Evolutionary conservation across 2,888 invertebrate species (phyloP), one percentile per base, ranked within the genome.

Genomic region (Euspilapteryx auroguttella): DNA sequence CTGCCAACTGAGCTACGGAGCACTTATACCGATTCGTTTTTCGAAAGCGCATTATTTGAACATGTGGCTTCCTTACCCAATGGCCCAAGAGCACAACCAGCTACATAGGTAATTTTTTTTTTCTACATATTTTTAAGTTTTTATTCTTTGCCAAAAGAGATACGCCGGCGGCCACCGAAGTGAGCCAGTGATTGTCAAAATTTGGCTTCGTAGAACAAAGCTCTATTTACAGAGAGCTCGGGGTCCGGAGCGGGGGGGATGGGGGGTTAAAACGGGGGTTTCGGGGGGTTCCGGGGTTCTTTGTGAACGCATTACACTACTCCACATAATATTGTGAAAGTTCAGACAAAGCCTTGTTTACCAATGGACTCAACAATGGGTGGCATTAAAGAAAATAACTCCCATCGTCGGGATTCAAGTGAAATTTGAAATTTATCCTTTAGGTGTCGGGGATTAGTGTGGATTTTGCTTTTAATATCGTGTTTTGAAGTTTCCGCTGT

Each of bases 171-270:
- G 7, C 22, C 23, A 23, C 10, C 5, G n/a, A 52, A 69, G 69
- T 54, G 62, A 62, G 75, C 73, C 61, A 73, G 73, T 75, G 73
- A 75, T 75, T 76, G 76, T 75, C 75, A 77, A 77, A 77, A 77
- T 77, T 77, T 77, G 76, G 76, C 76, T 76, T 77, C 64, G 55
- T 55, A 65, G 76, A 73, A 76, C 75, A 77, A 76, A 76, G 76
- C 76, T 61, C 55, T 76, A 75, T 77, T 77, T 77, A 71, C 73
- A 55, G 49, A 73, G n/a, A n/a, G n/a, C 17, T 6, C 17, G 5
- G 17, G 17, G 5, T 5, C 17, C 17, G 17, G 5, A n/a, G n/a
- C 17, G 17, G 34, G 28, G 12, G n/a, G 30, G 27, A 13, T 13
- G 14, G 27, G 23, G 21, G 27, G 17, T 12, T 4, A 12, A 8